Evolutionary conservation across 2,888 invertebrate genomes (phyloP).

Genomic region (Hypsopygia costalis): DNA sequence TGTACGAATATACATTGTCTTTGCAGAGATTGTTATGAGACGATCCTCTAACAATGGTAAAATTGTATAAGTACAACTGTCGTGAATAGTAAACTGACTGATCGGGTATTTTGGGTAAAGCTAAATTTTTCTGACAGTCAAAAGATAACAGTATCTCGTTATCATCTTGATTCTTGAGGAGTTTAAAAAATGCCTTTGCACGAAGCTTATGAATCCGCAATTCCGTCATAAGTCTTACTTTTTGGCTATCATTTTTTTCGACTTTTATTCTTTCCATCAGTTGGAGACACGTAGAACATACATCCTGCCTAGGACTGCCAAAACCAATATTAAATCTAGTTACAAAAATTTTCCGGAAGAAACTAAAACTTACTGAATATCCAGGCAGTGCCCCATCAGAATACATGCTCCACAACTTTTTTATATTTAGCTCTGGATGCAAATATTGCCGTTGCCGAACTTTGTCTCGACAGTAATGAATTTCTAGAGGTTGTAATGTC

Average conservation of each 20-base stretch:
- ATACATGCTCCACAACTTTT: slow-evolving; percentile 9
- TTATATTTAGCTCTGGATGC: slow-evolving; percentile 8
- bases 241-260: not conserved
- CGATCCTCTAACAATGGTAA: slow-evolving; percentile 11
- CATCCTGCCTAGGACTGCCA: slow-evolving; percentile 9
- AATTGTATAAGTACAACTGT: slow-evolving; percentile 14
- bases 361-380: slow-evolving; percentile 6
- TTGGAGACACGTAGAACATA: slow-evolving; percentile 9
- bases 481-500: slow-evolving; percentile 10
- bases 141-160: slow-evolving; percentile 7
- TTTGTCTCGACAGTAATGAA: slow-evolving; percentile 11
- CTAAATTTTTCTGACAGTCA: slow-evolving; percentile 18
- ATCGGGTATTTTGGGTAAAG: slow-evolving; percentile 15
- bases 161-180: slow-evolving; percentile 3
- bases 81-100: slow-evolving; percentile 14
- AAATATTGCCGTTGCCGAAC: slow-evolving; percentile 10
- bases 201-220: slow-evolving; percentile 11
- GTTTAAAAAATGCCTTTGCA: slow-evolving; percentile 14
- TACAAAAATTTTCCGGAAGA: slow-evolving; percentile 6
- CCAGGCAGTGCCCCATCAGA: slow-evolving; percentile 3
- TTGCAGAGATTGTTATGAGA: slow-evolving; percentile 9
- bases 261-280: slow-evolving; percentile 5
- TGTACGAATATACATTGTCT: slow-evolving; percentile 19
- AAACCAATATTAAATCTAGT: slow-evolving; percentile 10
- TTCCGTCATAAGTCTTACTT: not conserved